Percentiles rank a stretch among this genome's conserved stretches.
Evolutionary conservation across 2,113 vertebrate genomes (phyloP).

Genomic region (Psittacara wagleri): DNA sequence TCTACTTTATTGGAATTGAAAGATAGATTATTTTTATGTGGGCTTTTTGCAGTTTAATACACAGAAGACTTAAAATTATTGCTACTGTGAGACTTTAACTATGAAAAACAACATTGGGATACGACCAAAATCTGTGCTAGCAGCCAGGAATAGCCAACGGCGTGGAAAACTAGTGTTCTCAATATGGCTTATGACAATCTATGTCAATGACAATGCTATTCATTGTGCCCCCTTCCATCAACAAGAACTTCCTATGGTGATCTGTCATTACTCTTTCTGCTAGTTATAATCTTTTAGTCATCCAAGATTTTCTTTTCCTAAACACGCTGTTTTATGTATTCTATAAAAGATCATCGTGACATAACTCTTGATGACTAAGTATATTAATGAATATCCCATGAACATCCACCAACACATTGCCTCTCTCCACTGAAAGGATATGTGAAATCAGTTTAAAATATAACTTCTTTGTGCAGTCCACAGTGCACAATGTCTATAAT

Average conservation of each 20-base stretch:
- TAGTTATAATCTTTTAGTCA: neutral
- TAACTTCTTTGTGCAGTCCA: neutral
- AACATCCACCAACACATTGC: neutral
- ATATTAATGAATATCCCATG: neutral
- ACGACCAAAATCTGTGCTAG: neutral
- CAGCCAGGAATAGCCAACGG: neutral
- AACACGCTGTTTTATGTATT: neutral
- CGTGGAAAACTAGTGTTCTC: neutral
- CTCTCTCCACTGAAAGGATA: neutral
- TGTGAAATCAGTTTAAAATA: neutral
- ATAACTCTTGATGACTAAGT: neutral
- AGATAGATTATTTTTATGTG: slow-evolving; percentile 7
- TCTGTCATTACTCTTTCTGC: neutral
- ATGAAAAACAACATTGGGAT: neutral
- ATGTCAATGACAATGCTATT: neutral
- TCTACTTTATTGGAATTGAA: slow-evolving; percentile 3
- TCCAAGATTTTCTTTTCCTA: neutral
- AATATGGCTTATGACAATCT: neutral
- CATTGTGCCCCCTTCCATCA: neutral
- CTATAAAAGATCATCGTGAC: neutral
- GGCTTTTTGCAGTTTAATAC: neutral
- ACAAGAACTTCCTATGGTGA: neutral
- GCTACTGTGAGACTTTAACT: slow-evolving; percentile 13
- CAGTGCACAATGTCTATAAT: neutral
- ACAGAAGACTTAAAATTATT: slow-evolving; percentile 37